Base-by-base conservation (phyloP, 2,113 vertebrate species). In the Apeltes quadracus region DNA sequence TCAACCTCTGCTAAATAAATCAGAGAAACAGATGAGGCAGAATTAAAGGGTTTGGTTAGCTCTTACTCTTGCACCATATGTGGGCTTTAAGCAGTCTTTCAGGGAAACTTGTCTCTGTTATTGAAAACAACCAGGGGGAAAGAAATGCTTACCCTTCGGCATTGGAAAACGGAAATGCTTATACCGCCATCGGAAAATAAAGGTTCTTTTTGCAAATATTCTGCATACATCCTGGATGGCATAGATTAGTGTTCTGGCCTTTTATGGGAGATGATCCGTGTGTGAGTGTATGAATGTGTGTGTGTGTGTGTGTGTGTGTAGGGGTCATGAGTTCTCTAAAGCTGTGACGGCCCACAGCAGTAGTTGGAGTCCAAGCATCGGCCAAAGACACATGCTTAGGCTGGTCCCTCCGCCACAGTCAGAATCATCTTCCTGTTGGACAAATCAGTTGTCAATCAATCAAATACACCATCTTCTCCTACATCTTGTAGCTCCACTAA, bases 331-430 rank as follows among this genome's bases (percentile, higher is more conserved):
- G 86, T 88, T 90, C 81, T 83, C 86, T 85, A 85, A 93, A 76
- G 91, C 93, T 87, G 93, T 93, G 87, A 95, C 80, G 67, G 97
- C 93, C 96, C 96, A 98, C 77, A 98, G 93, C 69, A 95, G 76
- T 78, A 96, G 41, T 84, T 98, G 98, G 87, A 95, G 90, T 77
- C 91, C 93, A 50, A 96, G 61, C 90, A 96, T 71, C 32, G 94
- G 92, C 94, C 95, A 95, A 14, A 97, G 91, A 41, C 95, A 94
- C 18, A 95, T 94, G 75, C 83, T 95, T 87, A 99, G 85, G 73
- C 91, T 92, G 89, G 93, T 95, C 88, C 92, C 96, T 4, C 96
- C 95, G 76, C 98, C 98, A 16, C 98, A 99, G 86, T 99, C 98
- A 0, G 95, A 94, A 6, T 96, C 95, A 86, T 98, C 96, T 77